phyloP scores from a whole-genome alignment of 2,113 vertebrate genomes.

The Columba janthina region DNA sequence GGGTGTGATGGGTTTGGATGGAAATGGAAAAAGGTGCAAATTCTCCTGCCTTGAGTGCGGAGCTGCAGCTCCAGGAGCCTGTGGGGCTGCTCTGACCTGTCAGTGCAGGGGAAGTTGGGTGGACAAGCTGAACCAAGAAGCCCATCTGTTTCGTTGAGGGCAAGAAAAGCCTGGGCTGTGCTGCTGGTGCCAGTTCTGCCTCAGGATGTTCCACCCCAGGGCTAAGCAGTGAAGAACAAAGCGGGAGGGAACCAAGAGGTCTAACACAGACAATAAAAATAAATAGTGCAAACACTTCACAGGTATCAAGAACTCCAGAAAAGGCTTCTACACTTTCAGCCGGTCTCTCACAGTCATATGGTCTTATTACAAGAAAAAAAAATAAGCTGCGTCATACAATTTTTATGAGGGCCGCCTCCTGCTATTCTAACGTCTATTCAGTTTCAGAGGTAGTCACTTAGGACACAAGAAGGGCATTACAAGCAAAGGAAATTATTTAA shows the following conservation, averaged over 20 bases:
- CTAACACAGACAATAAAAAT: background rate
- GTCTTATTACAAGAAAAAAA: background rate
- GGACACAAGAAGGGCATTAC: background rate
- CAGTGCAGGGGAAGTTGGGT: background rate
- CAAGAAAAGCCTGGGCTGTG: background rate
- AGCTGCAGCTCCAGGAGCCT: background rate
- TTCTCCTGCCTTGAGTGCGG: background rate
- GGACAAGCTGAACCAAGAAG: background rate
- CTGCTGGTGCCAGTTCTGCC: background rate
- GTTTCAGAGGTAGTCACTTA: background rate
- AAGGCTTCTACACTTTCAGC: background rate
- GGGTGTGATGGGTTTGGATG: background rate
- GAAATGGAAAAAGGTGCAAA: background rate
- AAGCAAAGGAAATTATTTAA: background rate
- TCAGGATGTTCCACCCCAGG: background rate
- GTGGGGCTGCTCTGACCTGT: background rate
- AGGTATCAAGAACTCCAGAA: background rate
- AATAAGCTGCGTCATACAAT: background rate
- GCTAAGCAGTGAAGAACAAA: background rate
- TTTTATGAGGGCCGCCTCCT: background rate
- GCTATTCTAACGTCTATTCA: background rate
- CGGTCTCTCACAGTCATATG: background rate
- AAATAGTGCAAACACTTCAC: background rate
- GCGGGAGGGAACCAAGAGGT: background rate
- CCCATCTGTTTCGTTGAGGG: background rate